Base-by-base conservation (phyloP, 2,888 invertebrate genomes). In the Hoplodrina blanda region DNA sequence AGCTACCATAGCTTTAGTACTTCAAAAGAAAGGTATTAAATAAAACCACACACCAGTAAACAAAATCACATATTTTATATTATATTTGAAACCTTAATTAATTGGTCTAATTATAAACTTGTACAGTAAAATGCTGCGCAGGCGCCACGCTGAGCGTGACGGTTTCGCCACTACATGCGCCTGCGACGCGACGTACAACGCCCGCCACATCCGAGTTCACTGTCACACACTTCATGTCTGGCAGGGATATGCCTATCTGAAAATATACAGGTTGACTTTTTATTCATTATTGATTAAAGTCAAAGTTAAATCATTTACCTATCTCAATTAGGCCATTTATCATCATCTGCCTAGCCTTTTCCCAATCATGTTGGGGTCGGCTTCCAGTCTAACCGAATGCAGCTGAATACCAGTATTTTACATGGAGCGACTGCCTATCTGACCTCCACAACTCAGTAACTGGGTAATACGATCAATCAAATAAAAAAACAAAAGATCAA, bases 141-240 rank as follows among this genome's bases (percentile, higher is more conserved):
- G 86, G 82, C 0, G 82, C 62, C 0, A 91, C 80, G 25, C 85
- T 85, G 0, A 91, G 82, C 0, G 89, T 91, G 8, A 90, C 86
- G 0, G 82, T 44, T 0, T 79, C 81, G 0, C 90, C 87, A 5
- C 69, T 82, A 59, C 91, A 91, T 0, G 87, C 75, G 11, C 91
- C 91, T 0, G 86, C 55, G 17, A 89, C 75, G 5, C 82, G 78
- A 2, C 81, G 80, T 4, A 91, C 89, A 0, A 87, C 74, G 0
- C 88, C 86, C 0, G 86, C 63, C 0, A 79, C 75, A 7, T 83
- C 81, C 4, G 88, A 83, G 2, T 70, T 80, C 5, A 91, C 85
- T 6, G 88, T 90, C 30, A 91, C 78, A 33, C 91, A 91, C 25
- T 82, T 84, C 89, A 90, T 90, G 15, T 76, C 84, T 7, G 80